Base-by-base conservation (phyloP, 2,797 vertebrate species). In the Crocidura indochinensis region DNA sequence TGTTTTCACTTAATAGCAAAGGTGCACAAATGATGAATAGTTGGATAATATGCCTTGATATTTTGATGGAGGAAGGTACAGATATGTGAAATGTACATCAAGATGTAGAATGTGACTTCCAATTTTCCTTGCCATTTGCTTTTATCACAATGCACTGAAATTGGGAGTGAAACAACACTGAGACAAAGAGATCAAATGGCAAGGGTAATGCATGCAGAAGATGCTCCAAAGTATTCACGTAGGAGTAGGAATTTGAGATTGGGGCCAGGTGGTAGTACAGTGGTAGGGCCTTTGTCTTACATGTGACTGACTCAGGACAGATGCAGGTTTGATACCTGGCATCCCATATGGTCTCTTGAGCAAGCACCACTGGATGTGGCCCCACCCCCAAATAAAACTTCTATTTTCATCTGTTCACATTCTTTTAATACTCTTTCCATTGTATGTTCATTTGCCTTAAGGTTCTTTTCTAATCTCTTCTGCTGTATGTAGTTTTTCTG, bases 1-100 rank as follows among this genome's bases (percentile, higher is more conserved):
- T 85, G 27, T 88, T 90, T 95, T 65, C 83, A 75, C 91, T 93
- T 79, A 91, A 74, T 15, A 65, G 83, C n/a, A 91, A 27, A 38
- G 76, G 72, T 80, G 38, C 29, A 56, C 73, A 69, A 24, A 80
- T 88, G 31, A 95, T 92, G 91, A 91, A 67, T 83, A 38, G 53
- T 88, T 85, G 72, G 47, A 60, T 87, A 26, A 87, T 20, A 72
- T 12, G 22, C 29, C 67, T 78, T 64, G 76, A 73, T 76, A 92
- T 90, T 93, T 95, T 92, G 75, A 85, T 47, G 51, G 29, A 85
- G 46, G 31, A 78, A 81, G 22, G 27, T n/a, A 10, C n/a, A 65
- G 9, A 29, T n/a, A 56, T 82, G 20, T 86, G 72, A 46, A 4
- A 26, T 90, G 27, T 82, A 72, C 29, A 75, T 89, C 31, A 62